These are phyloP conservation scores for Paragorgia papillata DNA, from an alignment of 92 coral and sea anemone genomes.

Conservation along the genomic window DNA sequence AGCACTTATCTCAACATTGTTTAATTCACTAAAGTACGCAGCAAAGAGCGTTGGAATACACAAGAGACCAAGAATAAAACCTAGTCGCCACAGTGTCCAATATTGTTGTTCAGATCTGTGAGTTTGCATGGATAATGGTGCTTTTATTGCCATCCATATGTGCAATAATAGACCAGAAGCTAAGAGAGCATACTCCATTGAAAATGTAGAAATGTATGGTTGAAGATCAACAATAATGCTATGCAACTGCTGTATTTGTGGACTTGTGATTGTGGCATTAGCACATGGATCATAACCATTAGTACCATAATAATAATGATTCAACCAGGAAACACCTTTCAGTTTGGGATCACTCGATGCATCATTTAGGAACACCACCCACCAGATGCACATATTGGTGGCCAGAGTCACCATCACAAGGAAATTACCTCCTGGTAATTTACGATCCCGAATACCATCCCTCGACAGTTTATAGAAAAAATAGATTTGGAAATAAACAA, in stretches of 20 bases:
- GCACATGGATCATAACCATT: slow-evolving; percentile 27
- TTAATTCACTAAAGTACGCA: slow-evolving; percentile 8
- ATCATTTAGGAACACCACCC: slow-evolving; percentile 21
- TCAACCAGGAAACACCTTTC: slow-evolving; percentile 7
- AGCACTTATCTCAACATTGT: not conserved
- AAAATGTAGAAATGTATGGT: slow-evolving; percentile 27
- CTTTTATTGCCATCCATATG: slow-evolving; percentile 30
- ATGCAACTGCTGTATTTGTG: slow-evolving; percentile 5
- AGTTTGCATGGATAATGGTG: not conserved
- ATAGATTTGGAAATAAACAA: slow-evolving; percentile 34
- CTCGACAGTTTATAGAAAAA: slow-evolving; percentile 45
- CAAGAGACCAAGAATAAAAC: slow-evolving; percentile 41
- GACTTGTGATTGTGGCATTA: slow-evolving; percentile 30
- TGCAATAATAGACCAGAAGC: slow-evolving; percentile 38
- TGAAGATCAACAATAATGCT: not conserved
- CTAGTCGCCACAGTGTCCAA: slow-evolving; percentile 40
- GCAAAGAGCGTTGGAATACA: slow-evolving; percentile 17
- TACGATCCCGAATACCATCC: slow-evolving; percentile 9
- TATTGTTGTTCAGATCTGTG: not conserved
- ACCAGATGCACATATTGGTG: slow-evolving; percentile 40
- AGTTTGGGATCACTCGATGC: slow-evolving; percentile 7
- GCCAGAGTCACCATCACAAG: slow-evolving; percentile 46
- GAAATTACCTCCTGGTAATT: slow-evolving; percentile 20
- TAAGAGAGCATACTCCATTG: slow-evolving; percentile 44
- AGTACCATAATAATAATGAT: slow-evolving; percentile 34